Evolutionary conservation across 2,797 vertebrate species (phyloP), one percentile per base, ranked within the genome.

Genomic region (Sylvilagus floridanus): DNA sequence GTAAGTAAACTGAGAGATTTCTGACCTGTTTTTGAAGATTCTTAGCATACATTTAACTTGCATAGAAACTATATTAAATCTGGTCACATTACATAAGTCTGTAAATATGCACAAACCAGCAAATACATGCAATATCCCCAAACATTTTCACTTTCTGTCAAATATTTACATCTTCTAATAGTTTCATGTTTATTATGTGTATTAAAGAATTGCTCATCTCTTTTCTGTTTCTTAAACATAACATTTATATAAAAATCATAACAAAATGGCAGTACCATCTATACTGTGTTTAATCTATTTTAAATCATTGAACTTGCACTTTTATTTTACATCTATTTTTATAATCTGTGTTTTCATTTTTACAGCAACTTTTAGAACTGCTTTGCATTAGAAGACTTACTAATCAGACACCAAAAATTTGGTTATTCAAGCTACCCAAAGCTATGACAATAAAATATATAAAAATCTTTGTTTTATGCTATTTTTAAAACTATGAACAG

Each of bases 131-230:
- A 92, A 77, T 96, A 96, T 95, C 97, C 92, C 89, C 95, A 98
- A 88, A 97, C 73, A 93, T 96, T 97, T 97, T 97, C 3, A 62
- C 73, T 97, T 90, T 68, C 10, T 95, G 84, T 79, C 76, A 97
- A 97, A 97, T 97, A 98, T 98, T 98, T 98, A 94, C 17, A 94
- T 35, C 65, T 75, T 96, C 97, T 97, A 97, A 97, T 97, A 97
- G 90, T 78, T 96, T 81, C 19, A 8, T 93, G 83, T 97, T 97
- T 98, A 95, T 92, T 97, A 97, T 96, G 95, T 30, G 78, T 19
- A 24, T 96, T 94, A 96, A 97, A 96, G 97, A 97, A 97, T 96
- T 97, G n/a, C 62, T 93, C 19, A 66, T 30, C 42, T 93, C 81
- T 92, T 84, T 88, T 88, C 65, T 84, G n/a, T 90, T 95, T 97